Evolutionary conservation across 2,888 invertebrate genomes (phyloP).

Genomic region (Philhelius pedissequus): DNA sequence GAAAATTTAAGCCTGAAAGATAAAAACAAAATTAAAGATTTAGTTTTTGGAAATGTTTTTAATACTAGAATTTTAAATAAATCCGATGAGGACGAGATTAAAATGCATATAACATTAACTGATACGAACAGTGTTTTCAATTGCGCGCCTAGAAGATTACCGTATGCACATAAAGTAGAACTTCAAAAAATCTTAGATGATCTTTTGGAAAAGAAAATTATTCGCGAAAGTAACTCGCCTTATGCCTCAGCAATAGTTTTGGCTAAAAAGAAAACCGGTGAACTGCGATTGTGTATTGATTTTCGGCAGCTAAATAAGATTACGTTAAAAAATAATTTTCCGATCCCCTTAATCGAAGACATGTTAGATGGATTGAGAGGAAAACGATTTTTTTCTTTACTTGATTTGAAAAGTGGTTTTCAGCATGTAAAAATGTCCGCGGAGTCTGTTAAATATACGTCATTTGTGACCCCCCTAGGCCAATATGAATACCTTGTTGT

Average conservation of each 20-base stretch:
- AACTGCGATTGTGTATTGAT: neutral
- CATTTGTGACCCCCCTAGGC: too few species aligned
- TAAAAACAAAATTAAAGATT: neutral
- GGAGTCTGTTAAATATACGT: neutral
- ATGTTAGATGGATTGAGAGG: neutral
- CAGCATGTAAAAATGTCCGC: neutral
- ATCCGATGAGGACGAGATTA: neutral
- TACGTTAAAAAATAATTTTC: neutral
- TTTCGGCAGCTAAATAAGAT: neutral
- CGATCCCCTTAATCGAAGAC: neutral
- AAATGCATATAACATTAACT: neutral
- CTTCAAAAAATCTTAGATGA: neutral
- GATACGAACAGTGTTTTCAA: neutral
- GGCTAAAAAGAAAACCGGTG: neutral
- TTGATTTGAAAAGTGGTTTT: neutral
- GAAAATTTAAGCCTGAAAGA: neutral
- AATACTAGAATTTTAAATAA: neutral
- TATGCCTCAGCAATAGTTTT: neutral
- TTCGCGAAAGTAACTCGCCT: neutral
- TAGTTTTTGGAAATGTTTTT: neutral
- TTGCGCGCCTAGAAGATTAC: neutral
- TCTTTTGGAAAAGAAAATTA: neutral
- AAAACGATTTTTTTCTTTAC: too few species aligned
- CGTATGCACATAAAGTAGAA: neutral
- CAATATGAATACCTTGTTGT: too few species aligned